Conservation (phyloP, 2,888 invertebrate species). For the Charanyca ferruginea region DNA sequence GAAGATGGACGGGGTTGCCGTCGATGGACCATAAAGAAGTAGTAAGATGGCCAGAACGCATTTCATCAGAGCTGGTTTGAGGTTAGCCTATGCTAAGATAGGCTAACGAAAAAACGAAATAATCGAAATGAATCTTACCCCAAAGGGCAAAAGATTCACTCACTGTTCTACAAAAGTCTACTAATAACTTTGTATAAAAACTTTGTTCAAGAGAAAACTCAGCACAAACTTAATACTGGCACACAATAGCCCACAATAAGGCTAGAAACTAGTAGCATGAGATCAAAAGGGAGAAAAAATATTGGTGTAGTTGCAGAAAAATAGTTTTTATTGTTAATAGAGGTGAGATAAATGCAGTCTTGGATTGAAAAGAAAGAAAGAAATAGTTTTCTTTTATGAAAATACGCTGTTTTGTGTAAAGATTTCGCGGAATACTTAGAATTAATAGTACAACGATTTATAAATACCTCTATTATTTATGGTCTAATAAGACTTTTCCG, state of each 20-base stretch:
- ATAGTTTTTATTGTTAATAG: slow-evolving; percentile 10
- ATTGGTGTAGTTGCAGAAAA: slow-evolving; percentile 19
- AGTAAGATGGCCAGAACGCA: too few species aligned
- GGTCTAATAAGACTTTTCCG: too few species aligned
- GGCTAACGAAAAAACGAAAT: too few species aligned
- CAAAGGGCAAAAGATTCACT: too few species aligned
- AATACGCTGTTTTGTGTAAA: not conserved
- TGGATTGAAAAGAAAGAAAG: not conserved
- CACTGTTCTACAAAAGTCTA: not conserved
- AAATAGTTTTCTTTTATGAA: not conserved
- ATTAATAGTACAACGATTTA: not conserved
- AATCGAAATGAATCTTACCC: too few species aligned
- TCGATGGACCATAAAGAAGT: too few species aligned
- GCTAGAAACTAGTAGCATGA: not conserved
- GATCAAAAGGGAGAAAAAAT: slow-evolving; percentile 11
- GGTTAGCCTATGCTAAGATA: too few species aligned
- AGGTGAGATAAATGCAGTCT: slow-evolving; percentile 1
- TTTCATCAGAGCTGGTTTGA: too few species aligned
- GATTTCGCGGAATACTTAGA: not conserved
- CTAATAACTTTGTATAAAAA: slow-evolving; percentile 21
- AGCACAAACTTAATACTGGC: slow-evolving; percentile 5
- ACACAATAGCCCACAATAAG: slow-evolving; percentile 31
- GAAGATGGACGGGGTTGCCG: too few species aligned
- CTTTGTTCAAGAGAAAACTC: slow-evolving; percentile 10
- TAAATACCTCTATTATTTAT: too few species aligned